Base-by-base conservation (phyloP, 2,113 vertebrate species). In the Colaptes auratus region DNA sequence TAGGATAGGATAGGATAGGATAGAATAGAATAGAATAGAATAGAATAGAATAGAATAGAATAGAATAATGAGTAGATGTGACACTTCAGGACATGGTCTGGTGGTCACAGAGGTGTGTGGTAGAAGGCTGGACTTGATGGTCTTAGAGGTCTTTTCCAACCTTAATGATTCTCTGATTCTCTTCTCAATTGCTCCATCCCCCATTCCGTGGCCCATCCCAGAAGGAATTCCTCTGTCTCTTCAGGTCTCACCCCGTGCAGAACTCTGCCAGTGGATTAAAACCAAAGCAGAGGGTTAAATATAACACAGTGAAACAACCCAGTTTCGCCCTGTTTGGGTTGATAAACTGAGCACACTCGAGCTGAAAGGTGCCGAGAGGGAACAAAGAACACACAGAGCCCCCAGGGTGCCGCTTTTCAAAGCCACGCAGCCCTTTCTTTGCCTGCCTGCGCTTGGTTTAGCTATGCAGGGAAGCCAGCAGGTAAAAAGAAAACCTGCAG, bases 361-460 rank as follows among this genome's bases (percentile, higher is more conserved):
- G 72, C 81, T 72, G 60, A 61, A 84, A 85, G 48, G 78, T 70
- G 80, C 78, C 2, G 30, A 82, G 69, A 78, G 88, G 84, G 56
- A 61, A 73, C 50, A 93, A 90, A 73, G 70, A 86, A 95, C 90
- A 67, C 53, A 85, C 55, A 19, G 55, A 80, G n/a, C 58, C 72
- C 70, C 50, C 7, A 2, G 86, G 59, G 76, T 77, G 91, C 91
- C 19, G 16, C 60, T 86, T 90, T 25, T 93, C 79, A 61, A 42
- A 88, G 66, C 9, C 25, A 7, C 6, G 20, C 23, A 46, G 80
- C 73, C 25, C 76, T 92, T 75, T 63, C 31, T 91, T 72, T 72
- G 46, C 14, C 71, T 75, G 69, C 52, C 10, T 52, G 0, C 30
- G 4, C 59, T 67, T 23, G 46, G 83, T 82, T 65, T 11, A 66